phyloP scores from a whole-genome alignment of 2,113 vertebrate genomes.

The Pipa parva region DNA sequence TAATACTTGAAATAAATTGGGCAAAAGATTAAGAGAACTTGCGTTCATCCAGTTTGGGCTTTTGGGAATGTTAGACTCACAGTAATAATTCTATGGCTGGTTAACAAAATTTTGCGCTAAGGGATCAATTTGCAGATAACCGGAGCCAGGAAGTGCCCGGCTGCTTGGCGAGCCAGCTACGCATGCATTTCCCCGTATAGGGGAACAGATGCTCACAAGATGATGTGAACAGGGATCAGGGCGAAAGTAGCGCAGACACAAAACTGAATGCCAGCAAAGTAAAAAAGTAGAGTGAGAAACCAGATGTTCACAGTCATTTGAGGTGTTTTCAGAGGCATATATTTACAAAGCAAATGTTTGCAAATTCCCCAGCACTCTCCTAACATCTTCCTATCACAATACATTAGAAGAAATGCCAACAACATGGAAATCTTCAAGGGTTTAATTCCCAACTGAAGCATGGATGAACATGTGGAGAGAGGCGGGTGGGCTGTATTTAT shows the following conservation, averaged over 20 bases:
- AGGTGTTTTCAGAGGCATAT: conserved; percentile 27
- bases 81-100: conserved; percentile 2
- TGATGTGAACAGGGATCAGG: neutral
- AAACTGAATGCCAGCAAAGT: conserved; percentile 13
- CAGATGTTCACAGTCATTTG: conserved; percentile 31
- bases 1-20: too few species aligned
- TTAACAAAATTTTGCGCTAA: conserved; percentile 14
- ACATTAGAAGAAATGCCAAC: conserved; percentile 19
- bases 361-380: conserved; percentile 24
- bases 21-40: neutral
- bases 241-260: neutral
- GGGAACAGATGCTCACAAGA: conserved; percentile 23
- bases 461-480: neutral
- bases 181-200: neutral
- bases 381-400: neutral
- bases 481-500: neutral
- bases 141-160: conserved; percentile 7
- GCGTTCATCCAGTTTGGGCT: too few species aligned
- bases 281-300: conserved; percentile 11
- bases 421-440: conserved; percentile 5
- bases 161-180: conserved; percentile 19
- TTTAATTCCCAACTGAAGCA: conserved; percentile 1
- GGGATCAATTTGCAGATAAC: conserved; percentile 25
- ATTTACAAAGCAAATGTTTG: conserved; percentile 41
- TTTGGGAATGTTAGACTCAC: neutral